phyloP scores from a whole-genome alignment of 2,113 vertebrate genomes.

The Ceyx cyanopectus region DNA sequence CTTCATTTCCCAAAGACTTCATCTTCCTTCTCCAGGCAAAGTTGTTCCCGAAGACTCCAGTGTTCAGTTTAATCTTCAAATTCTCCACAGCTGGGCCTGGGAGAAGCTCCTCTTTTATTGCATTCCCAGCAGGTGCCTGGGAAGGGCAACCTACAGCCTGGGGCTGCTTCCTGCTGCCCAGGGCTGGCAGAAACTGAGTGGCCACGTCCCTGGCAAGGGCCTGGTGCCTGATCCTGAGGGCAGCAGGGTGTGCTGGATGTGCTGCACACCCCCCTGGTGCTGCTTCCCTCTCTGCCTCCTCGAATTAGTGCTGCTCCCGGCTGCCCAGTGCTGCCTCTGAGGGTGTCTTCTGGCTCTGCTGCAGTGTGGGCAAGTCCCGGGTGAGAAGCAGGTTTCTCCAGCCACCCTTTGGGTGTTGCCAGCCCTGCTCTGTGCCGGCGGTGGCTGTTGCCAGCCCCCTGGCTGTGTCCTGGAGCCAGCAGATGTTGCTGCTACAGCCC shows the following conservation, averaged over 20 bases:
- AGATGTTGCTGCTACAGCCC: conserved; percentile 24
- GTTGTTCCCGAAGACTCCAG: neutral
- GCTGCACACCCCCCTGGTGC: neutral
- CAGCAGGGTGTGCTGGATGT: neutral
- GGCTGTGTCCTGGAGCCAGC: conserved; percentile 5
- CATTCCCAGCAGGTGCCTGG: rapidly evolving
- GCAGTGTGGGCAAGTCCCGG: neutral
- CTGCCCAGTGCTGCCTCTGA: neutral
- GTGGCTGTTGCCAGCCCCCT: neutral
- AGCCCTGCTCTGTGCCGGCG: neutral
- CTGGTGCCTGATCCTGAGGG: neutral
- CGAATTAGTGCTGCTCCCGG: neutral
- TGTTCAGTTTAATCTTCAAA: neutral
- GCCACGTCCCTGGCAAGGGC: rapidly evolving
- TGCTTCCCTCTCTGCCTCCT: neutral
- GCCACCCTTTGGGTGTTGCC: neutral
- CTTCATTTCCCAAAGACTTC: neutral
- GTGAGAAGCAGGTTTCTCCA: neutral
- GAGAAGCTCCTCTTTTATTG: neutral
- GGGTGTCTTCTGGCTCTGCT: neutral
- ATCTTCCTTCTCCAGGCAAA: neutral
- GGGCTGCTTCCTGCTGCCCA: neutral
- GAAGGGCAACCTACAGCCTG: rapidly evolving
- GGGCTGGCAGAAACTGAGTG: neutral
- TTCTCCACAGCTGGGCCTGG: neutral